phyloP scores from a whole-genome alignment of 2,797 vertebrate species.

The Danio choprae region DNA sequence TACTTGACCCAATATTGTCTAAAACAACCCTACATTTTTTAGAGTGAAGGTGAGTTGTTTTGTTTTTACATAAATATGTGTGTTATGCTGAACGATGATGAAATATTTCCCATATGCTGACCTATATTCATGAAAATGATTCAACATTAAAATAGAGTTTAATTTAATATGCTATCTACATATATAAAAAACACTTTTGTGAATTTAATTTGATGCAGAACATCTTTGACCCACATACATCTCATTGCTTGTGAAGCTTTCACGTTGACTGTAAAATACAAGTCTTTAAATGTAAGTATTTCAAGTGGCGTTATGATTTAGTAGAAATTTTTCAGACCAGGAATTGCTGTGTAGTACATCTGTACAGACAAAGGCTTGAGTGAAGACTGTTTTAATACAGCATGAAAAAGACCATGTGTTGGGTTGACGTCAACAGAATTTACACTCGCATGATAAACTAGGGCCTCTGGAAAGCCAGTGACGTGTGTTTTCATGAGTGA shows the following conservation, averaged over 20 bases:
- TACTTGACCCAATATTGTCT: too few species aligned
- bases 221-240: not conserved
- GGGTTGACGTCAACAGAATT: conserved; percentile 68
- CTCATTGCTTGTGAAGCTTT: not conserved
- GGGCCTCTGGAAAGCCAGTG: conserved; percentile 73
- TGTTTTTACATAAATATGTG: too few species aligned
- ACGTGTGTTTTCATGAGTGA: conserved; percentile 50
- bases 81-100: too few species aligned
- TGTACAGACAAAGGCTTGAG: conserved; percentile 15
- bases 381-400: conserved; percentile 40
- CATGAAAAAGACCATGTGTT: conserved; percentile 58
- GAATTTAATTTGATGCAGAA: not conserved
- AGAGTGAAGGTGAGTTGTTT: too few species aligned
- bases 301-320: not conserved
- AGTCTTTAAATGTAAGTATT: not conserved
- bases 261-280: not conserved
- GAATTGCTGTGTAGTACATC: not conserved
- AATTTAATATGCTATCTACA: too few species aligned
- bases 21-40: too few species aligned
- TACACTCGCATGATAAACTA: conserved; percentile 78
- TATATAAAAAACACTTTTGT: not conserved
- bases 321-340: not conserved
- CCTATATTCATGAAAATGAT: too few species aligned
- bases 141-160: too few species aligned
- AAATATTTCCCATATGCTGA: too few species aligned